Evolutionary conservation across 2,113 vertebrate genomes (phyloP).

Genomic region (Thymallus thymallus): DNA sequence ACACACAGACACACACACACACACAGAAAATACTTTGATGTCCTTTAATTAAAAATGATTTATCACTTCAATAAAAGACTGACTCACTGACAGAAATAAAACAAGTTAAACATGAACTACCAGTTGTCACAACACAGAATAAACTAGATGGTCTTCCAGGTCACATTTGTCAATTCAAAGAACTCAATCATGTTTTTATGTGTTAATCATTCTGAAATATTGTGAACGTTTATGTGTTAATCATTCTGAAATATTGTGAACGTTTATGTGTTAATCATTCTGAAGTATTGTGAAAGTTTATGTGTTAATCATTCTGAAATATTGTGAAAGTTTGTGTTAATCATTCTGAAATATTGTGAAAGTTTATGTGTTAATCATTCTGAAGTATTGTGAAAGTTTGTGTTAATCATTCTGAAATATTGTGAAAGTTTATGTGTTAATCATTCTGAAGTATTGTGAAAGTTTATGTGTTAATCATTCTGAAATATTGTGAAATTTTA

Average conservation of each 20-base stretch:
- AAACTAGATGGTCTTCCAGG: conserved; percentile 41
- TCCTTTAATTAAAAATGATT: conserved; percentile 53
- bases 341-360: neutral
- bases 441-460: neutral
- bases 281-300: neutral
- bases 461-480: neutral
- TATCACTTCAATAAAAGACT: conserved; percentile 52
- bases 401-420: neutral
- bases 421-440: neutral
- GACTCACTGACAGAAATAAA: conserved; percentile 45
- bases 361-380: neutral
- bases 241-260: neutral
- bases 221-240: neutral
- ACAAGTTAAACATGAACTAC: conserved; percentile 50
- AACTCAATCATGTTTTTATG: conserved; percentile 15
- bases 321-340: neutral
- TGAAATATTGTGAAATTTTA: neutral
- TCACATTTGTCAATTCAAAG: conserved; percentile 43
- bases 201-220: neutral
- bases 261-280: neutral
- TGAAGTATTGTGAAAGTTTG: neutral
- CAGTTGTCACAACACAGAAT: conserved; percentile 33
- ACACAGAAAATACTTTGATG: conserved; percentile 43
- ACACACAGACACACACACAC: too few species aligned
- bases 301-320: neutral